phyloP scores from a whole-genome alignment of 2,888 invertebrate species.

The Epinotia brunnichana region DNA sequence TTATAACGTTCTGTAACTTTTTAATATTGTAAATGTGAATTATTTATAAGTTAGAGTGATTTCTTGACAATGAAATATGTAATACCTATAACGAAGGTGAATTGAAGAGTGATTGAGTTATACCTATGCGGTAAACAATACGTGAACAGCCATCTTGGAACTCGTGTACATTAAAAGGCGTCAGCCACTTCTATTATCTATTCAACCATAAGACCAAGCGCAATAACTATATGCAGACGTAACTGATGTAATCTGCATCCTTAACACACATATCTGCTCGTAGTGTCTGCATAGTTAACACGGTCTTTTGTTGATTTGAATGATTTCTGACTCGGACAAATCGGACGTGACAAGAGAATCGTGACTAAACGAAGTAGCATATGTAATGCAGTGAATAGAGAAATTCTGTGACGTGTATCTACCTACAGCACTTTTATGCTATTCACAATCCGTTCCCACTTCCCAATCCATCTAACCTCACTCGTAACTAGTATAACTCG shows the following conservation, averaged over 20 bases:
- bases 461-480: too few relatives aligned
- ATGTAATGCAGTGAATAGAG: background rate
- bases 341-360: conserved; percentile 4
- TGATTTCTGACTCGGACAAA: conserved; percentile 16
- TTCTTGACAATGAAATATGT: background rate
- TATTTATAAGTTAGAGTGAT: background rate
- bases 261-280: conserved; percentile 9
- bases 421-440: too few relatives aligned
- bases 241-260: conserved; percentile 29
- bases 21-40: too few relatives aligned
- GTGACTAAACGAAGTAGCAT: background rate
- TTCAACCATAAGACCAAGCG: conserved; percentile 12
- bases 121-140: background rate
- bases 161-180: background rate
- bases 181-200: conserved; percentile 21
- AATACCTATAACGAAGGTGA: background rate
- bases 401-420: background rate
- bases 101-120: background rate
- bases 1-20: too few relatives aligned
- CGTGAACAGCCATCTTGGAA: conserved; percentile 6
- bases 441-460: too few relatives aligned
- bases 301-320: conserved; percentile 6
- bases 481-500: too few relatives aligned
- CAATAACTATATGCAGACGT: conserved; percentile 7
- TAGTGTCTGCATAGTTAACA: background rate